phyloP scores from a whole-genome alignment of 2,797 vertebrate genomes.

The Chanos chanos region DNA sequence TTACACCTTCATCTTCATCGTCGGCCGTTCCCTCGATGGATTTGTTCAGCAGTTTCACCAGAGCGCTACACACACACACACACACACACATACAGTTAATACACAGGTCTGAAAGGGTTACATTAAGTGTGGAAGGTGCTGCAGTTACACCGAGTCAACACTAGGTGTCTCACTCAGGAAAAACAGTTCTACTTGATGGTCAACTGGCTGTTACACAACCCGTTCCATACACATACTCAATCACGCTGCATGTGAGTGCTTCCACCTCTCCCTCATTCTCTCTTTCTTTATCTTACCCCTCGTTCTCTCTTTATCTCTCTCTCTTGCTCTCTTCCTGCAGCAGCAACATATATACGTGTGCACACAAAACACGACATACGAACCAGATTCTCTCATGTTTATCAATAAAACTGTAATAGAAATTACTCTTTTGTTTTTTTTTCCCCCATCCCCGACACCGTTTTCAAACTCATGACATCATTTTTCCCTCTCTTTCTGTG shows the following conservation, averaged over 20 bases:
- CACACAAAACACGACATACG: background rate
- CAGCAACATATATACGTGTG: slow-evolving; percentile 11
- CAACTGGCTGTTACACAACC: slow-evolving; percentile 61
- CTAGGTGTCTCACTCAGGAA: slow-evolving; percentile 67
- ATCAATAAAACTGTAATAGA: no score
- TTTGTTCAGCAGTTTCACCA: slow-evolving; percentile 98
- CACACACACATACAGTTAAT: slow-evolving; percentile 47
- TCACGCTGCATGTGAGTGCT: slow-evolving; percentile 20
- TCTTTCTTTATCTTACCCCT: background rate
- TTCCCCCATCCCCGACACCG: no score
- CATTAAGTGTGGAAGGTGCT: slow-evolving; percentile 35
- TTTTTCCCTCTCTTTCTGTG: no score
- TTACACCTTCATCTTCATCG: slow-evolving; percentile 97
- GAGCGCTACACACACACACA: slow-evolving; percentile 72
- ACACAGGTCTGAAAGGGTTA: slow-evolving; percentile 48
- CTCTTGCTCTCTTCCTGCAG: background rate
- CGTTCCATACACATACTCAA: slow-evolving; percentile 8
- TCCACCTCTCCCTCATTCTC: slow-evolving; percentile 18
- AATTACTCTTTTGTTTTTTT: no score
- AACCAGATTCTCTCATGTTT: no score
- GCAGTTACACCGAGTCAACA: slow-evolving; percentile 54
- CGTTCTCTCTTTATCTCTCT: background rate
- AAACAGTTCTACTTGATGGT: no score
- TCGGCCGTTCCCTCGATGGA: slow-evolving; percentile 97
- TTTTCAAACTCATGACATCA: no score